Evolutionary conservation across 1,140 invertebrate genomes (phyloP), one percentile per base, ranked within the genome.

Genomic region (Aphaenogaster rudis): DNA sequence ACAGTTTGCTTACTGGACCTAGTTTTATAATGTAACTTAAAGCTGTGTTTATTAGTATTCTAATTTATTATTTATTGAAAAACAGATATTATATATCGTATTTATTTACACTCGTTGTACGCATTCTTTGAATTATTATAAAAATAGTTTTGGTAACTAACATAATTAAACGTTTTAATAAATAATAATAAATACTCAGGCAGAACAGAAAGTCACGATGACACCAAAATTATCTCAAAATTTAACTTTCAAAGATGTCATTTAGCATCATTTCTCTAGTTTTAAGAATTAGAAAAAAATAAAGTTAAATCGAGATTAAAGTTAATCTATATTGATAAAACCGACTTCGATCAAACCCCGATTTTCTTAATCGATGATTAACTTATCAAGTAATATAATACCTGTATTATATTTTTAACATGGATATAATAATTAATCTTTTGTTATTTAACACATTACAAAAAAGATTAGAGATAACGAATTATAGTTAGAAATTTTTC

Each of bases 21-120:
- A 74, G 9, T 59, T 57, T 28, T 28, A 36, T 21, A 21, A 15
- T 17, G 13, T 28, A 57, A 59, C 7, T 21, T 39, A 57, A 52
- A 39, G 3, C 3, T 74, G 8, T 4, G 2, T 42, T 76, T 59
- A 59, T 76, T 42, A n/a, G n/a, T 54, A 74, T 52, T 74, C 3
- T 54, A 13, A 5, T n/a, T 54, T 28, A 39, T 74, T 74, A 11
- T 57, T 74, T 67, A 67, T 57, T 52, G 17, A 54, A n/a, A 57
- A n/a, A 74, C 2, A 17, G 1, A 33, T 52, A 8, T 5, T 45
- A 21, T 21, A 21, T 45, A 45, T 21, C 2, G 5, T 33, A 6
- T 71, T 21, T 54, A 54, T 57, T 74, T n/a, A n/a, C 7, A 1
- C 6, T 50, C 45, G 7, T 64, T 48, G 21, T 28, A 28, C 28